phyloP scores from a whole-genome alignment of 1,140 invertebrate species.

The Drosophila bocqueti region DNA sequence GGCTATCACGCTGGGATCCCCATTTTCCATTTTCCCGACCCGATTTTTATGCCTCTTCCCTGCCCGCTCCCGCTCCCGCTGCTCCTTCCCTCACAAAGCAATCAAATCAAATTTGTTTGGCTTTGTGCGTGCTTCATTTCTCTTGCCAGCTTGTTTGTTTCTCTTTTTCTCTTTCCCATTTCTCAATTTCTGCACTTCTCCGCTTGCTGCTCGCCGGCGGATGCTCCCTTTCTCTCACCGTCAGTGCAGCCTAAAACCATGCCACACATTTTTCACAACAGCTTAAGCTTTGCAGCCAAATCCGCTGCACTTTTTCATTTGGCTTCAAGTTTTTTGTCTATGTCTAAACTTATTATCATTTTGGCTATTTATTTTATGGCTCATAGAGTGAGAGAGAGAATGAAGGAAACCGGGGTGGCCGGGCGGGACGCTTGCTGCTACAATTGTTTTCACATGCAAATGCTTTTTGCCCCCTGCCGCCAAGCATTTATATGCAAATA shows the following conservation, averaged over 20 bases:
- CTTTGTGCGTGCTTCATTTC: conserved; percentile 46
- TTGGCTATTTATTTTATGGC: conserved; percentile 81
- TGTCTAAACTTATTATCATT: conserved; percentile 81
- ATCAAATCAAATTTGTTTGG: conserved; percentile 81
- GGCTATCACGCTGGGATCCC: conserved; percentile 49
- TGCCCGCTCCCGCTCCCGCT: neutral
- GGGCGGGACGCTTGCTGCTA: conserved; percentile 22
- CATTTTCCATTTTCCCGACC: conserved; percentile 9
- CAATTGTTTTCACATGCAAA: conserved; percentile 82
- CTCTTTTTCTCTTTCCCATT: conserved; percentile 11
- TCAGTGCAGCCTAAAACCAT: conserved; percentile 76
- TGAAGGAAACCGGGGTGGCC: neutral
- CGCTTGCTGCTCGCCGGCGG: neutral
- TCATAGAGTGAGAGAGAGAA: conserved; percentile 11
- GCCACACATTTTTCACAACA: conserved; percentile 77
- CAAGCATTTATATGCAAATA: conserved; percentile 80
- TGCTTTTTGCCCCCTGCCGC: conserved; percentile 47
- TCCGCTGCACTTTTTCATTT: conserved; percentile 81
- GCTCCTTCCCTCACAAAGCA: conserved; percentile 25
- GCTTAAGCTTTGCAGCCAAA: conserved; percentile 74
- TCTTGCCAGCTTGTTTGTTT: conserved; percentile 35
- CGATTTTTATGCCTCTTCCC: conserved; percentile 6
- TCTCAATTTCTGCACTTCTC: conserved; percentile 18
- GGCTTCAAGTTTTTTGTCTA: conserved; percentile 80
- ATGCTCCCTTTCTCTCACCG: neutral